A percentile compares a stretch with the other conserved stretches of the same genome.
phyloP scores from a whole-genome alignment of 1,140 invertebrate genomes.

The Drosophila gunungcola region DNA sequence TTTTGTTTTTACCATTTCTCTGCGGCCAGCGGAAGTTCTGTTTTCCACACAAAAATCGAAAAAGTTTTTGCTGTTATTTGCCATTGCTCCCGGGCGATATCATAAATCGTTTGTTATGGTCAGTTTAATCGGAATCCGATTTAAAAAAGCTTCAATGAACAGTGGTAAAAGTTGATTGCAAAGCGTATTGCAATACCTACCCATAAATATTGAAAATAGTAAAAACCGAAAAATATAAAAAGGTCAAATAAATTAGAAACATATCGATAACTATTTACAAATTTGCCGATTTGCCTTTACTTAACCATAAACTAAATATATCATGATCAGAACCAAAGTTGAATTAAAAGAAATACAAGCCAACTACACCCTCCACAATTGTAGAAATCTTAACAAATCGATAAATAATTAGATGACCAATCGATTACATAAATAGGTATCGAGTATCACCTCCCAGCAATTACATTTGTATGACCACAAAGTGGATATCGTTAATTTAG shows the following conservation, averaged over 20 bases:
- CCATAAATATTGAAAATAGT: too few relatives aligned
- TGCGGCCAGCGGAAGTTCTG: slow-evolving; percentile 22
- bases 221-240: too few relatives aligned
- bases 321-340: too few relatives aligned
- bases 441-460: slow-evolving; percentile 8
- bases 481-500: slow-evolving; percentile 28
- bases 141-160: neutral
- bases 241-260: too few relatives aligned
- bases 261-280: too few relatives aligned
- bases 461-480: slow-evolving; percentile 21
- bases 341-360: too few relatives aligned
- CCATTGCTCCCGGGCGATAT: slow-evolving; percentile 17
- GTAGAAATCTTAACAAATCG: too few relatives aligned
- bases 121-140: slow-evolving; percentile 3
- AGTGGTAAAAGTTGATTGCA: neutral
- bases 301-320: too few relatives aligned
- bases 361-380: too few relatives aligned
- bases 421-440: slow-evolving; percentile 16
- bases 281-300: too few relatives aligned
- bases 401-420: too few relatives aligned
- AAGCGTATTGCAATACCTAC: neutral
- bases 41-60: slow-evolving; percentile 23
- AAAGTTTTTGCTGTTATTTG: slow-evolving; percentile 17
- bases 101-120: slow-evolving; percentile 20
- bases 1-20: slow-evolving; percentile 1